A percentile compares a stretch with the other conserved stretches of the same genome.
These are phyloP conservation scores for Meandrusa payeni DNA, from an alignment of 2,888 invertebrate species.

Conservation along the genomic window DNA sequence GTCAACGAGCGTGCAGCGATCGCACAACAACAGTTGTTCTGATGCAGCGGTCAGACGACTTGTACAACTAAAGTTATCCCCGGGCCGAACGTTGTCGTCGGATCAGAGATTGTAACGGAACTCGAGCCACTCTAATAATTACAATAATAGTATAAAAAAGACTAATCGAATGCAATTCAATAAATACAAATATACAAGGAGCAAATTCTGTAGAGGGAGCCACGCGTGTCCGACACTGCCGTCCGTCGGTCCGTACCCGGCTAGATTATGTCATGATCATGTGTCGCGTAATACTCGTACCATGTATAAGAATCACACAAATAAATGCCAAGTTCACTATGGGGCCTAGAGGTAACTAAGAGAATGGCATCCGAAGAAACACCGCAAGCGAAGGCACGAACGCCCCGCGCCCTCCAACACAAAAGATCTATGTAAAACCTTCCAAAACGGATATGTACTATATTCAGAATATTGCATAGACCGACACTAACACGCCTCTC, in stretches of 20 bases:
- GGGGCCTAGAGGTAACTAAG: constrained; percentile 77
- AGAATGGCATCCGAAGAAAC: constrained; percentile 74
- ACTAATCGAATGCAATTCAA: constrained; percentile 55
- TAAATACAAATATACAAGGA: constrained; percentile 65
- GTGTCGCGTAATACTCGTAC: constrained; percentile 69
- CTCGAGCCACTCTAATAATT: constrained; percentile 76
- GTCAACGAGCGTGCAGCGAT: constrained; percentile 40
- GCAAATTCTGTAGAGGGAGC: constrained; percentile 61
- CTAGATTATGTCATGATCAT: constrained; percentile 75
- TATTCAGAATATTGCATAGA: constrained; percentile 56
- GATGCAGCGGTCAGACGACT: no score
- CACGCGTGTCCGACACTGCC: constrained; percentile 54
- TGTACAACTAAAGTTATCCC: constrained; percentile 36
- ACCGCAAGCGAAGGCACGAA: constrained; percentile 30
- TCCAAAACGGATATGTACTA: constrained; percentile 62
- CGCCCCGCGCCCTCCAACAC: constrained; percentile 29
- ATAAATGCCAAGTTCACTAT: constrained; percentile 78
- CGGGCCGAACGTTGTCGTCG: constrained; percentile 59
- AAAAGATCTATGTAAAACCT: constrained; percentile 47
- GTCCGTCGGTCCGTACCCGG: constrained; percentile 62
- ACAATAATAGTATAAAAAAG: constrained; percentile 56
- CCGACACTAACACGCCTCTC: constrained; percentile 25
- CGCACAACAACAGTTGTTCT: constrained; percentile 53
- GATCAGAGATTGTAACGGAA: constrained; percentile 72
- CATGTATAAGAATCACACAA: constrained; percentile 73